Base-by-base conservation (phyloP, 2,113 vertebrate species). In the Pristiophorus japonicus region DNA sequence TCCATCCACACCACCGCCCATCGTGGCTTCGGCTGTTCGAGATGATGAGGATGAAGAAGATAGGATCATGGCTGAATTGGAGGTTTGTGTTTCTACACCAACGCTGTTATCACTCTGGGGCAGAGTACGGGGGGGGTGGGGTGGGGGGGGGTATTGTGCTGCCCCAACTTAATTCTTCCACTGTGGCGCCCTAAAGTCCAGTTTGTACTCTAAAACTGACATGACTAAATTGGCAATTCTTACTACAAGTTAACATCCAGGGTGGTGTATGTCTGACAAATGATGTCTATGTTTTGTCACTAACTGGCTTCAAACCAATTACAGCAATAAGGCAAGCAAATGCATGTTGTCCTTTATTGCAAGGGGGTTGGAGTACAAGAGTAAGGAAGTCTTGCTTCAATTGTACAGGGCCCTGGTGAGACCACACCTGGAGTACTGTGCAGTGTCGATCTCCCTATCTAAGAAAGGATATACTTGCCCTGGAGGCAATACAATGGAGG, bases 1-100 rank as follows among this genome's bases (percentile, higher is more conserved):
- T n/a, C 99, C 99, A 0, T 98, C 99, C 0, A 99, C 99, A 59
- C 99, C 99, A 0, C 99, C 99, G 0, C 99, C 99, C 45, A 98
- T 98, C 95, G 97, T 99, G 70, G 98, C 98, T 95, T 98, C 98
- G 0, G 98, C 97, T 96, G 97, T 99, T 96, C 98, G 97, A 96
- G 98, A 98, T 0, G 95, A 95, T 67, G 98, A 99, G 0, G 96
- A 97, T 0, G 98, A 99, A 0, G 98, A 98, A 95, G 99, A 98
- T 12, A 97, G 98, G 95, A 98, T 98, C 95, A 98, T 98, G 0
- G 98, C 98, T 0, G 98, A 99, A 96, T 96, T 99, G 95, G 99
- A 99, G 99, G 99, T 99, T 97, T 95, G 97, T 91, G 55, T 62
- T 91, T n/a, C 14, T 91, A 55, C 16, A 78, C 16, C 0, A 38